phyloP scores from a whole-genome alignment of 2,888 invertebrate genomes.

The Apodemia hepburni region DNA sequence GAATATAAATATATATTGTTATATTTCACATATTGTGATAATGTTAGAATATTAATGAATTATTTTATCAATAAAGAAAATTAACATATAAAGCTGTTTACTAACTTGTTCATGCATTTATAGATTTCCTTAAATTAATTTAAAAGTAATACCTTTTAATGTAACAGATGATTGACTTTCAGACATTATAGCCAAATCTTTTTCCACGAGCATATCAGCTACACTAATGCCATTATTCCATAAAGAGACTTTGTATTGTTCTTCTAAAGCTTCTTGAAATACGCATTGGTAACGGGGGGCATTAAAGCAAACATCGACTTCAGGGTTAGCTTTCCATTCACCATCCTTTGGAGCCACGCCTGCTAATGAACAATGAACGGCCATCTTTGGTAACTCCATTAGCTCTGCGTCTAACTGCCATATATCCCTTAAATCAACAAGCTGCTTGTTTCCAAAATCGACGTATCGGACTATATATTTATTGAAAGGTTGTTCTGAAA shows the following conservation, averaged over 20 bases:
- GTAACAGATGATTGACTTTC: conserved; percentile 61
- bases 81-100: too few relatives aligned
- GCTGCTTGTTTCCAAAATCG: conserved; percentile 87
- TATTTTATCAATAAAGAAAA: too few relatives aligned
- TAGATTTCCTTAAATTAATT: background rate
- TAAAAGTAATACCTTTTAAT: conserved; percentile 57
- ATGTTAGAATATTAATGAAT: too few relatives aligned
- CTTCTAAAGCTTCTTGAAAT: conserved; percentile 72
- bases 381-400: conserved; percentile 84
- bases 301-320: conserved; percentile 81
- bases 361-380: conserved; percentile 83
- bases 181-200: conserved; percentile 60
- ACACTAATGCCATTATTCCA: conserved; percentile 69
- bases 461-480: conserved; percentile 86
- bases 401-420: conserved; percentile 85
- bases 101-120: background rate
- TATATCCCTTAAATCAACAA: conserved; percentile 82
- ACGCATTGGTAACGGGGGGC: conserved; percentile 80
- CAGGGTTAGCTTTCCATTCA: conserved; percentile 78
- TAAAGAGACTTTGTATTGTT: conserved; percentile 69
- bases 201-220: conserved; percentile 68
- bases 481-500: conserved; percentile 77
- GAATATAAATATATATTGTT: too few relatives aligned
- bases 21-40: too few relatives aligned
- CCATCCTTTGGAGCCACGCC: conserved; percentile 80